Evolutionary conservation across 2,888 invertebrate genomes (phyloP).

Genomic region (Athrips mouffetella): DNA sequence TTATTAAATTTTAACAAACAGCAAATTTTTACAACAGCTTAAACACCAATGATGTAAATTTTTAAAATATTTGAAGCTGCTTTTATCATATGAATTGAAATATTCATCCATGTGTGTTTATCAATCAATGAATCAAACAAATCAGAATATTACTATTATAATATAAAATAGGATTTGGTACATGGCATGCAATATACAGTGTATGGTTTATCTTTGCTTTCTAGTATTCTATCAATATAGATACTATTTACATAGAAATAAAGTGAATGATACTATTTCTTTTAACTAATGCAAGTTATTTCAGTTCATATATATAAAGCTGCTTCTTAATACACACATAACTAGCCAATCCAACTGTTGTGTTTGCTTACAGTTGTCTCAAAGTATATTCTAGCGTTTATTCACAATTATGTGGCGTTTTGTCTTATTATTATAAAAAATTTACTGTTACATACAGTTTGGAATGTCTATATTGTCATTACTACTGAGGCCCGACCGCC

Average conservation of each 20-base stretch:
- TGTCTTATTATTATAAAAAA: conserved; percentile 55
- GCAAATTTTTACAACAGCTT: conserved; percentile 53
- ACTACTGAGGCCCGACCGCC: conserved; percentile 58
- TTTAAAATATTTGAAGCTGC: not conserved
- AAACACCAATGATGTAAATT: conserved; percentile 38
- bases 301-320: not conserved
- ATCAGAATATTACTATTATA: not conserved
- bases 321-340: conserved; percentile 16
- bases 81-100: not conserved
- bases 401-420: conserved; percentile 50
- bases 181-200: too few species aligned
- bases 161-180: too few species aligned
- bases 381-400: conserved; percentile 48
- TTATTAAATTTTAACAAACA: conserved; percentile 21
- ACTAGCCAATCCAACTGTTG: conserved; percentile 20
- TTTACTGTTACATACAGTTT: conserved; percentile 52
- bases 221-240: not conserved
- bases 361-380: conserved; percentile 19
- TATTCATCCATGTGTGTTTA: too few species aligned
- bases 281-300: too few species aligned
- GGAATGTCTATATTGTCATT: conserved; percentile 72
- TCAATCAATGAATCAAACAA: too few species aligned
- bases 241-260: too few species aligned
- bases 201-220: not conserved
- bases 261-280: too few species aligned